Evolutionary conservation across 2,113 vertebrate species (phyloP), one percentile per base, ranked within the genome.

Genomic region (Hystrix brachyura): DNA sequence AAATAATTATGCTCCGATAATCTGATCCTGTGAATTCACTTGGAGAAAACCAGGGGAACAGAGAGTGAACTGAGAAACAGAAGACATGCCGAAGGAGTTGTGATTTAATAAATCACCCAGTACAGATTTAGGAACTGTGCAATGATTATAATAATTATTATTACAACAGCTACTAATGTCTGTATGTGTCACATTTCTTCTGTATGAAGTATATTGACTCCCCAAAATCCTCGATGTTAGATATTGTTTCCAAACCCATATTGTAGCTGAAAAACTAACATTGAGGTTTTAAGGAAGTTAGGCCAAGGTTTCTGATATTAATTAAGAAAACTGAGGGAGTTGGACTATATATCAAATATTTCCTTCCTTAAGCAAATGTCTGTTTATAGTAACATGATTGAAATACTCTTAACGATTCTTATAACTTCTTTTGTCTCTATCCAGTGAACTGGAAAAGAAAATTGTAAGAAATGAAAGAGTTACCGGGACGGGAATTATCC

Each of bases 371-470:
- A 53, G 53, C 1, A 83, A 92, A 87, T 90, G n/a, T 2, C 0
- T 90, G 23, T 74, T 83, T 93, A 57, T 57, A 7, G 62, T 65
- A 94, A 64, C 17, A 64, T 67, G 13, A 86, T 62, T 96, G 29
- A 95, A 19, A 9, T 51, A 51, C n/a, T 74, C 89, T 86, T 78
- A 4, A 1, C 65, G 25, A 79, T 81, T 88, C 55, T 85, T 78
- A 0, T 4, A 86, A 76, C 2, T 3, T 88, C 4, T 48, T 95
- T 83, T 87, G 27, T 55, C 65, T 88, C 79, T 72, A 59, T n/a
- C 78, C 62, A 53, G 1, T 71, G 46, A 95, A 86, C 12, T 79
- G 53, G 13, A 18, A 93, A 90, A 86, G 62, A 81, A 91, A 51
- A 53, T 19, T 55, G 34, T 29, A 92, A 57, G 6, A 84, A 93